phyloP scores from a whole-genome alignment of 1,140 invertebrate genomes.

The Sitophilus oryzae region DNA sequence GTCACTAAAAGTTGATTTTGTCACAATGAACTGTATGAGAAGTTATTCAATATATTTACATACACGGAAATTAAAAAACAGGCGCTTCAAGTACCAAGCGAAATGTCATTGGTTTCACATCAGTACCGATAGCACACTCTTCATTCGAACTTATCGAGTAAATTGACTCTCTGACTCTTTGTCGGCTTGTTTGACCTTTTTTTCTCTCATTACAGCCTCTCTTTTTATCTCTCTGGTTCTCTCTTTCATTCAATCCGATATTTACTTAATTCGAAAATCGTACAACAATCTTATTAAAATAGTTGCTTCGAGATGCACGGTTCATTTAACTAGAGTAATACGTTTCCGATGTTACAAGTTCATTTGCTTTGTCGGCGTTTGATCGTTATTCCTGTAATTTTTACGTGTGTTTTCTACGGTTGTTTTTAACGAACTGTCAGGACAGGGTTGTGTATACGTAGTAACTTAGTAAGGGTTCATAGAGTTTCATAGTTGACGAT shows the following conservation, averaged over 20 bases:
- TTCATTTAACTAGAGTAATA: neutral
- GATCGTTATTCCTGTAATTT: neutral
- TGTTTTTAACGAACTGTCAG: no score
- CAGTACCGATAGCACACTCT: no score
- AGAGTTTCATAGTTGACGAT: no score
- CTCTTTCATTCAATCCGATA: no score
- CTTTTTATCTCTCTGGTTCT: no score
- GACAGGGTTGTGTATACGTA: no score
- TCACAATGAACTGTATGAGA: no score
- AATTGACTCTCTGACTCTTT: neutral
- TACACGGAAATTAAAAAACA: no score
- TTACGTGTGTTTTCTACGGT: no score
- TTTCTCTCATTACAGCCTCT: neutral
- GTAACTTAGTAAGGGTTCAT: no score
- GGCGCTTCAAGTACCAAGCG: neutral
- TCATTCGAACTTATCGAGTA: neutral
- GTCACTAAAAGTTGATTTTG: no score
- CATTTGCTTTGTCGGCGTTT: neutral
- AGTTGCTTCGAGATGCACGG: neutral
- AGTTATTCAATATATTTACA: no score
- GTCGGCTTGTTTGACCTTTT: neutral
- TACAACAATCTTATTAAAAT: neutral
- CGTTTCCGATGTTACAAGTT: neutral
- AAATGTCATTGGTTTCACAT: neutral
- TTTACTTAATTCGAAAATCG: neutral